Conservation (phyloP, 2,888 invertebrate genomes). For the Vesta saturnalis region DNA sequence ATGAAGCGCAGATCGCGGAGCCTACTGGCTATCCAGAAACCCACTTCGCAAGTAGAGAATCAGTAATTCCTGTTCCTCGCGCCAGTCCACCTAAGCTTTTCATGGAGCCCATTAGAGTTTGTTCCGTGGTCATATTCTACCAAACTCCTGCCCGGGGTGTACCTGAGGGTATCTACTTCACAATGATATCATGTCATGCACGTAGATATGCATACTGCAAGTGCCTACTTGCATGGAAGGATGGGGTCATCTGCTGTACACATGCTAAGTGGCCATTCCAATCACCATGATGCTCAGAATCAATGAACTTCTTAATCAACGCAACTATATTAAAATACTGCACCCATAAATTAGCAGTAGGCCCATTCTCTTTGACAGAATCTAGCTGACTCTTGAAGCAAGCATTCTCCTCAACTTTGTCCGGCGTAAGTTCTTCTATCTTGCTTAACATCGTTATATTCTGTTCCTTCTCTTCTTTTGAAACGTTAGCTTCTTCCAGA, state of each 20-base stretch:
- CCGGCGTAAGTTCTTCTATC: background rate
- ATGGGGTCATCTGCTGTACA: constrained; percentile 32
- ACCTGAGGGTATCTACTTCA: background rate
- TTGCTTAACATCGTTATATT: background rate
- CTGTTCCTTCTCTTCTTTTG: constrained; percentile 18
- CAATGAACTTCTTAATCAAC: constrained; percentile 30
- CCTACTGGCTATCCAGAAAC: too few relatives aligned
- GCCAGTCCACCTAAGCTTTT: too few relatives aligned
- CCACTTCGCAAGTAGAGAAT: too few relatives aligned
- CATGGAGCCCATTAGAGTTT: too few relatives aligned
- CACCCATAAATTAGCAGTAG: constrained; percentile 32
- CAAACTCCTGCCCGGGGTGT: constrained; percentile 23
- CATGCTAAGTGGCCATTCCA: constrained; percentile 30
- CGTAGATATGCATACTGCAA: constrained; percentile 31
- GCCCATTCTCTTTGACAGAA: constrained; percentile 25
- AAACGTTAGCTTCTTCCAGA: constrained; percentile 22
- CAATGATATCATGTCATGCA: constrained; percentile 22
- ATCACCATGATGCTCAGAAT: constrained; percentile 26
- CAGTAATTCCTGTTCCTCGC: too few relatives aligned
- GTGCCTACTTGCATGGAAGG: constrained; percentile 32
- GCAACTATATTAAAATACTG: constrained; percentile 25
- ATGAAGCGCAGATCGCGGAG: too few relatives aligned
- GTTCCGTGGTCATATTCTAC: too few relatives aligned
- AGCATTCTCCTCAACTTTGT: background rate
- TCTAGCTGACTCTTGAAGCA: constrained; percentile 32